Evolutionary conservation across 2,888 invertebrate species (phyloP).

Genomic region (Scaptomyza reducta): DNA sequence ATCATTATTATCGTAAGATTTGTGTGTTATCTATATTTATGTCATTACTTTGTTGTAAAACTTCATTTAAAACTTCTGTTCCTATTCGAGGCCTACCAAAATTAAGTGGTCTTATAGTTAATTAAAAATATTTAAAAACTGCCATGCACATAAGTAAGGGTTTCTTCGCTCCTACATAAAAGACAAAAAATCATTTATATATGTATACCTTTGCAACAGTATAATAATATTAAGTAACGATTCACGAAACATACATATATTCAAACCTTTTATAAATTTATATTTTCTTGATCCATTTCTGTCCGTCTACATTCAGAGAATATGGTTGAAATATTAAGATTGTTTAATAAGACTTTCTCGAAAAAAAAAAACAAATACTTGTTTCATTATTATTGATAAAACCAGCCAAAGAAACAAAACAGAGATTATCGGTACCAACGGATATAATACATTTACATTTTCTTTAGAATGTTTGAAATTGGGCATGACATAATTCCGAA

Average conservation of each 20-base stretch:
- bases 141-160: constrained; percentile 4
- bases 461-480: too few species aligned
- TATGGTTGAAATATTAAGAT: constrained; percentile 1
- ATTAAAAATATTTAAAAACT: constrained; percentile 7
- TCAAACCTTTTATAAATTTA: neutral
- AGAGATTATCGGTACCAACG: too few species aligned
- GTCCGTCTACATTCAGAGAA: constrained; percentile 10
- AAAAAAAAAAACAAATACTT: neutral
- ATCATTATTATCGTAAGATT: neutral
- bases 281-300: constrained; percentile 9
- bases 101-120: constrained; percentile 3
- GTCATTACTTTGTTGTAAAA: constrained; percentile 2
- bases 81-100: constrained; percentile 12
- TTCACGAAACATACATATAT: neutral
- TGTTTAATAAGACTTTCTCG: constrained; percentile 1
- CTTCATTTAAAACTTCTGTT: constrained; percentile 9
- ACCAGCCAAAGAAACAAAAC: too few species aligned
- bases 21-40: neutral
- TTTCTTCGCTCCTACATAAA: neutral
- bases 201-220: neutral
- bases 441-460: too few species aligned
- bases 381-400: neutral
- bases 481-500: too few species aligned
- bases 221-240: neutral
- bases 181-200: neutral